Evolutionary conservation across 1,140 invertebrate genomes (phyloP).

Genomic region (Sycobia sp.): DNA sequence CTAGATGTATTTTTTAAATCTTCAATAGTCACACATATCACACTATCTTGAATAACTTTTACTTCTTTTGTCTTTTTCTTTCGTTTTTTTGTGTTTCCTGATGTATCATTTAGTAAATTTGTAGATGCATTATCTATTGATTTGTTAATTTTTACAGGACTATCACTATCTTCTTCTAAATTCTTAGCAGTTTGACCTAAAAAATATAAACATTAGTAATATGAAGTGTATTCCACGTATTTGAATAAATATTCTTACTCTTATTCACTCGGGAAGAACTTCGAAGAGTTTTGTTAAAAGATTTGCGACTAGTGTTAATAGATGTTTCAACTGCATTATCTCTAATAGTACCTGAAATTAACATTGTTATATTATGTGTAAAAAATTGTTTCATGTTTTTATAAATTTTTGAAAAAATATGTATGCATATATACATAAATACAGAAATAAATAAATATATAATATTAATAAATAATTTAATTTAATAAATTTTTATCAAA

Average conservation of each 20-base stretch:
- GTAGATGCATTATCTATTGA: background rate
- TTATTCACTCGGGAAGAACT: constrained; percentile 9
- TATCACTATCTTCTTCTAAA: constrained; percentile 23
- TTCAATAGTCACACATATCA: constrained; percentile 1
- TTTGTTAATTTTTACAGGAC: background rate
- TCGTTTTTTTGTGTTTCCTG: constrained; percentile 2
- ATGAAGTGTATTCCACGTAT: no score
- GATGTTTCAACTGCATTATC: constrained; percentile 11
- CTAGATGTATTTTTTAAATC: constrained; percentile 1
- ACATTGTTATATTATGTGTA: background rate
- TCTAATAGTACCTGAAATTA: constrained; percentile 24
- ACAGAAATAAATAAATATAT: background rate
- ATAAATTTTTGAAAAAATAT: background rate
- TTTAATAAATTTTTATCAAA: background rate
- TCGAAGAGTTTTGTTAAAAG: background rate
- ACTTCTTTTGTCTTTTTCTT: constrained; percentile 2
- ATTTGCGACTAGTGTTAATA: constrained; percentile 7
- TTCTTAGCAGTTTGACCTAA: constrained; percentile 13
- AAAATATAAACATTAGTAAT: constrained; percentile 8
- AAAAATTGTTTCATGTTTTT: background rate
- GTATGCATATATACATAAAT: background rate
- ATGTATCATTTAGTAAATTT: background rate
- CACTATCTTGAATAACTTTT: background rate
- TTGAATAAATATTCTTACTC: constrained; percentile 16
- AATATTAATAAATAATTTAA: background rate